phyloP scores from a whole-genome alignment of 2,113 vertebrate species.

The Chaetodon auriga region DNA sequence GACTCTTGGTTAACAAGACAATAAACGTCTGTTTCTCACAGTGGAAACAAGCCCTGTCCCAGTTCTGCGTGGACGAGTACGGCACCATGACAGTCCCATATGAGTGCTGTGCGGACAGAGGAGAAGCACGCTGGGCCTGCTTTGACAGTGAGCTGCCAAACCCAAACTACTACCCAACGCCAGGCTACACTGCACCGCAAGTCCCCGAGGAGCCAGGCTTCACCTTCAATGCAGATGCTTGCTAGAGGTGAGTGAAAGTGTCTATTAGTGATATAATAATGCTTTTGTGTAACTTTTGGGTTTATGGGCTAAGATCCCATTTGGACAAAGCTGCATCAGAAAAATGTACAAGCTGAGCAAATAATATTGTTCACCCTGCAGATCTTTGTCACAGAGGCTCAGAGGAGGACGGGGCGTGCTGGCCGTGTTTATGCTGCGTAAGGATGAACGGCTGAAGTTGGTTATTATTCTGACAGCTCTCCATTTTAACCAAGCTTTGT shows the following conservation, averaged over 20 bases:
- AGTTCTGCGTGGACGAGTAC: conserved; percentile 77
- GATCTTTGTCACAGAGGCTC: conserved; percentile 14
- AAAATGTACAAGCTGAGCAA: not conserved
- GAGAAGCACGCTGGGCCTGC: conserved; percentile 60
- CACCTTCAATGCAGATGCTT: conserved; percentile 52
- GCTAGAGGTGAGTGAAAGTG: conserved; percentile 33
- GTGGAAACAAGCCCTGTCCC: conserved; percentile 75
- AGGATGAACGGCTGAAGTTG: not conserved
- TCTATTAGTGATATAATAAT: not conserved
- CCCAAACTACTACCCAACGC: conserved; percentile 59
- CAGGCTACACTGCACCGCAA: conserved; percentile 46
- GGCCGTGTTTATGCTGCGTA: conserved; percentile 11
- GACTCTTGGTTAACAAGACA: not conserved
- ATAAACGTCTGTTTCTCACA: conserved; percentile 25
- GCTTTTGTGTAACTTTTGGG: not conserved
- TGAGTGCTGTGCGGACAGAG: conserved; percentile 65
- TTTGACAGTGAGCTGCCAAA: conserved; percentile 69
- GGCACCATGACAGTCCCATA: conserved; percentile 61
- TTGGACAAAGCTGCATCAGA: not conserved
- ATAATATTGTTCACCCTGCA: not conserved
- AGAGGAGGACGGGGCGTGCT: conserved; percentile 5
- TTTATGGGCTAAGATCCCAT: not conserved
- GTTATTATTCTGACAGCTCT: not conserved
- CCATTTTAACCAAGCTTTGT: conserved; percentile 1
- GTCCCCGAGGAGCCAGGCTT: conserved; percentile 40